Evolutionary conservation across 35 echinoderm and acorn worm genomes (phyloP), one percentile per base, ranked within the genome.

Genomic region (Strongylocentrotus purpuratus): DNA sequence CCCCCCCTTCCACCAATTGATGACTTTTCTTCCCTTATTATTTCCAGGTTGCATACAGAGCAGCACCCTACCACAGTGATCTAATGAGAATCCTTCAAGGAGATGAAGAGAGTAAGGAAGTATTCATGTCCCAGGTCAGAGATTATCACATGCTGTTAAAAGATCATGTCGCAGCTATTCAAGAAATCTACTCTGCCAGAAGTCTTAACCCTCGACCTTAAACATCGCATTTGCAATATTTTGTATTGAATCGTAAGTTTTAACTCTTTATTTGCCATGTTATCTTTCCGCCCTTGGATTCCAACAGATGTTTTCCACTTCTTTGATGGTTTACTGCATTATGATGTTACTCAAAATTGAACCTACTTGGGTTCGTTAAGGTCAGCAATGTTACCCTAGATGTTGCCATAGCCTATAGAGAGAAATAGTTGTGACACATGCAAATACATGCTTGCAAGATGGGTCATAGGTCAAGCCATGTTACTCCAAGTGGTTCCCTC

Each of bases 41-140:
- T 93, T 20, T 20, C 11, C 91, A 93, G 91, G 33, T 93, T 47
- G 91, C 91, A n/a, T 93, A 58, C 48, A 50, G 32, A 46, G 91
- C 91, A 4, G 91, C 48, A 7, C 91, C 91, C 31, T 93, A 93
- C 48, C 28, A 93, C 91, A 93, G 91, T 93, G 91, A 93, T 32
- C n/a, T 93, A 20, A 58, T 93, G 46, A 31, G 31, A 58, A 46
- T 33, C 25, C 46, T 93, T 0, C 45, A 58, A 58, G 91, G 91
- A 48, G 91, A 58, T 33, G 87, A 41, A 46, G 4, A 89, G 33
- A 9, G 20, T 7, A 31, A 89, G 33, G 45, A 33, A 8, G 33
- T 89, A 41, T 46, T 41, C 15, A 33, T 41, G 33, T 15, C 12
- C 20, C 87, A 41, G 45, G 87, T 41, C 32, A 13, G 33, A 89